These are phyloP conservation scores for Scaeva pyrastri DNA, from an alignment of 2,888 invertebrate genomes.

Conservation along the genomic window DNA sequence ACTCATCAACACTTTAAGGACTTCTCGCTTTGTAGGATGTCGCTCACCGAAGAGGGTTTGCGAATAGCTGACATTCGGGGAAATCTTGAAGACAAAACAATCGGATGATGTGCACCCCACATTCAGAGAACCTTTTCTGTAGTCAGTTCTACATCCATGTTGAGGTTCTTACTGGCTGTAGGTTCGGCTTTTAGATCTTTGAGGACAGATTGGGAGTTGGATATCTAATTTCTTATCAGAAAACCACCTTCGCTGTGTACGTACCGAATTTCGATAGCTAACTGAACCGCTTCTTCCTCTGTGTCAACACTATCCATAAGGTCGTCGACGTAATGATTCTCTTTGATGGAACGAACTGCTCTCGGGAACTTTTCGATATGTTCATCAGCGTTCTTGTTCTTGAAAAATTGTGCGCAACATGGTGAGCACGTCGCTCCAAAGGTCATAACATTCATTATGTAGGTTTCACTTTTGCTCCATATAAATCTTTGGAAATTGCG, in stretches of 20 bases:
- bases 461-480: not conserved
- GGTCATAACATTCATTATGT: not conserved
- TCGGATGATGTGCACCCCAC: no score
- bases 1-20: no score
- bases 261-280: slow-evolving; percentile 61
- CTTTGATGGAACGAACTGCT: not conserved
- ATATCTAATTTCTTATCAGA: slow-evolving; percentile 1
- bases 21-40: no score
- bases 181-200: no score
- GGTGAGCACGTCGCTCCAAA: not conserved
- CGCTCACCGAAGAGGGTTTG: no score
- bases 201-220: no score
- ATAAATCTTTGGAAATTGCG: not conserved
- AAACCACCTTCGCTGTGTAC: slow-evolving; percentile 64
- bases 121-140: no score
- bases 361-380: not conserved
- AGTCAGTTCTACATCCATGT: no score
- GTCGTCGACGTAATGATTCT: slow-evolving; percentile 78
- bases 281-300: slow-evolving; percentile 69
- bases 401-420: not conserved
- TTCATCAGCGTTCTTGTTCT: not conserved
- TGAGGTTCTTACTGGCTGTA: no score
- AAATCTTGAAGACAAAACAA: no score
- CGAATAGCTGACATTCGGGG: no score
- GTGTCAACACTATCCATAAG: slow-evolving; percentile 50